phyloP scores from a whole-genome alignment of 2,888 invertebrate species.

The Lasioglossum lativentre region DNA sequence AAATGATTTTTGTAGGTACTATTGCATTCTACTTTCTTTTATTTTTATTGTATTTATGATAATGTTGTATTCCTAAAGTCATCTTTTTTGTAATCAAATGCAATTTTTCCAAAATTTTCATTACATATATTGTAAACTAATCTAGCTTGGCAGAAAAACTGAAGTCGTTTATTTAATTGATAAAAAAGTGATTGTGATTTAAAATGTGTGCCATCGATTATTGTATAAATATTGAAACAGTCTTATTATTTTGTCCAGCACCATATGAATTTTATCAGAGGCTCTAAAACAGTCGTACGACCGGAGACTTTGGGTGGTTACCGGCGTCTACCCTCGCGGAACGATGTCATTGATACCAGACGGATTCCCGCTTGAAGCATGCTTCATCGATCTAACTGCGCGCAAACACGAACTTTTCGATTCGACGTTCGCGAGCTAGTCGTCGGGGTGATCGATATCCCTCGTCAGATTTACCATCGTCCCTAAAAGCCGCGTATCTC shows the following conservation, averaged over 20 bases:
- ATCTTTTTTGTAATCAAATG: too few relatives aligned
- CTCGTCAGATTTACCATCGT: slow-evolving; percentile 53
- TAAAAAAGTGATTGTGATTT: too few relatives aligned
- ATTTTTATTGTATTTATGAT: too few relatives aligned
- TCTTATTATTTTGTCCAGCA: neutral
- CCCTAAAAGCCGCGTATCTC: slow-evolving; percentile 55
- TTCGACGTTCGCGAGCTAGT: slow-evolving; percentile 40
- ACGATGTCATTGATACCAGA: slow-evolving; percentile 9
- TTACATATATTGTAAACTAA: too few relatives aligned
- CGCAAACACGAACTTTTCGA: slow-evolving; percentile 44
- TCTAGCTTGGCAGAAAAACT: too few relatives aligned
- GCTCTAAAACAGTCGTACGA: neutral
- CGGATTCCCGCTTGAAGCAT: slow-evolving; percentile 2
- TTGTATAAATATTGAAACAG: too few relatives aligned
- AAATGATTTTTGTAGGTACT: neutral
- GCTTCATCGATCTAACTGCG: slow-evolving; percentile 41
- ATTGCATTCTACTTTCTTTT: neutral
- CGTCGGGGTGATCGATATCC: slow-evolving; percentile 56
- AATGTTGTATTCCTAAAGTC: too few relatives aligned
- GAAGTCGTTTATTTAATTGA: too few relatives aligned
- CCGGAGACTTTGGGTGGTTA: neutral
- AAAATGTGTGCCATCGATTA: too few relatives aligned
- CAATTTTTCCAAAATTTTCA: too few relatives aligned
- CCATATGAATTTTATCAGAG: neutral
- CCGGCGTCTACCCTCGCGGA: neutral